Percentiles rank a stretch among this genome's conserved stretches.
Conservation (phyloP, 1,140 invertebrate species). For the Drosophila ambigua region DNA sequence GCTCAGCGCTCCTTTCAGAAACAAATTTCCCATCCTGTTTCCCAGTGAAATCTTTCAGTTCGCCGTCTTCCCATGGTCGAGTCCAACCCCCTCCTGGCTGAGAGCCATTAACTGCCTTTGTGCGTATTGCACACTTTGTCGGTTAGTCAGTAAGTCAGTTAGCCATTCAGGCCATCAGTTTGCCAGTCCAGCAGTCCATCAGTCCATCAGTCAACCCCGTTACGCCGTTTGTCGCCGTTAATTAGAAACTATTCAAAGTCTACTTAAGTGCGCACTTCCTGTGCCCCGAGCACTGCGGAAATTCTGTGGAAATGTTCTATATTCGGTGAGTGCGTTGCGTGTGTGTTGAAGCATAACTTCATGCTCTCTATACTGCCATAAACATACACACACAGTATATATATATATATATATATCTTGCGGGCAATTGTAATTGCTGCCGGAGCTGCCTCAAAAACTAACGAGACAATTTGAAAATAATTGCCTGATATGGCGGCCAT, state of each 20-base stretch:
- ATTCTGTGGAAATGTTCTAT: constrained; percentile 29
- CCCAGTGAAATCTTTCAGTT: too few relatives aligned
- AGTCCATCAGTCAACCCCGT: constrained; percentile 59
- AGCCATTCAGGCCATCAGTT: constrained; percentile 20
- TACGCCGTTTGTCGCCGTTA: constrained; percentile 73
- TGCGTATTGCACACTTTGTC: constrained; percentile 27
- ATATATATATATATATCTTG: constrained; percentile 25
- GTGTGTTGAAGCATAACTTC: constrained; percentile 73
- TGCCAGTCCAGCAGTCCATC: constrained; percentile 19
- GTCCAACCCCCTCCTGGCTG: constrained; percentile 23
- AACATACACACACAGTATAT: not conserved
- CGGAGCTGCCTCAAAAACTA: constrained; percentile 62
- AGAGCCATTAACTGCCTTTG: constrained; percentile 30
- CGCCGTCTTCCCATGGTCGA: not conserved
- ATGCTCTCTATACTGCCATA: not conserved
- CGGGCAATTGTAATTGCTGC: constrained; percentile 70
- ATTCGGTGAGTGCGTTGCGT: constrained; percentile 38
- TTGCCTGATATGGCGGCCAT: constrained; percentile 73
- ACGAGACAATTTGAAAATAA: constrained; percentile 81
- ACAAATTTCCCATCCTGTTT: too few relatives aligned
- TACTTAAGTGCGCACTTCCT: constrained; percentile 79
- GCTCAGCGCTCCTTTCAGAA: too few relatives aligned
- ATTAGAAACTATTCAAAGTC: constrained; percentile 81
- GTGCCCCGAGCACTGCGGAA: constrained; percentile 11
- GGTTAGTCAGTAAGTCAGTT: constrained; percentile 33